These are phyloP conservation scores for Progne subis DNA, from an alignment of 2,113 vertebrate species.

Conservation along the genomic window DNA sequence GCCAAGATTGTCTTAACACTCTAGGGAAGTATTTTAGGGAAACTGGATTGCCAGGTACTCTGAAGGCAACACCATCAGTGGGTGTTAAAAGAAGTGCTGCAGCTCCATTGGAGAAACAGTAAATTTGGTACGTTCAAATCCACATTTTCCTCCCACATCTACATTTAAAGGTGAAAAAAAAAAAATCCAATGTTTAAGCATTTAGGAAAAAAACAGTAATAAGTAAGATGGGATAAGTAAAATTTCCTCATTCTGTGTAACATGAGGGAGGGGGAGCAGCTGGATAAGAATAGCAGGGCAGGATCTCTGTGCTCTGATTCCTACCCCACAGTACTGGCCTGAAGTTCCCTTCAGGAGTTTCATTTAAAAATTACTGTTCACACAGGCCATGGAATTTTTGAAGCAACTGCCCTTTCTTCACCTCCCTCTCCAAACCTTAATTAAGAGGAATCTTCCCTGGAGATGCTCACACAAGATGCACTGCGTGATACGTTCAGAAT, in stretches of 20 bases:
- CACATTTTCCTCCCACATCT: background rate
- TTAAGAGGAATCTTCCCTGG: background rate
- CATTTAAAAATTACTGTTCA: background rate
- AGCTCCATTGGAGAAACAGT: background rate
- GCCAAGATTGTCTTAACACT: background rate
- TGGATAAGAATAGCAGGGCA: background rate
- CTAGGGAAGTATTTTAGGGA: background rate
- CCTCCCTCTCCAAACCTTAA: background rate
- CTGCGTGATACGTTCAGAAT: rapidly evolving
- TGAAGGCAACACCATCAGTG: background rate
- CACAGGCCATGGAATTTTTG: background rate
- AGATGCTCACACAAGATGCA: background rate
- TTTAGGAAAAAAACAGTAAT: background rate
- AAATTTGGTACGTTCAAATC: background rate
- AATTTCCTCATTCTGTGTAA: background rate
- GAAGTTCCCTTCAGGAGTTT: background rate
- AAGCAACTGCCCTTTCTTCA: background rate
- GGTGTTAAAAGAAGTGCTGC: background rate
- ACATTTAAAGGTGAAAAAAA: background rate
- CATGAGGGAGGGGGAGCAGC: background rate
- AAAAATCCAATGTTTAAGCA: background rate
- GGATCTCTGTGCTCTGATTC: background rate
- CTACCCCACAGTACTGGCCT: background rate
- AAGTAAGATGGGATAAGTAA: background rate
- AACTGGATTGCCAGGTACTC: background rate